Base-by-base conservation (phyloP, 2,113 vertebrate genomes). In the Irena cyanogastra region DNA sequence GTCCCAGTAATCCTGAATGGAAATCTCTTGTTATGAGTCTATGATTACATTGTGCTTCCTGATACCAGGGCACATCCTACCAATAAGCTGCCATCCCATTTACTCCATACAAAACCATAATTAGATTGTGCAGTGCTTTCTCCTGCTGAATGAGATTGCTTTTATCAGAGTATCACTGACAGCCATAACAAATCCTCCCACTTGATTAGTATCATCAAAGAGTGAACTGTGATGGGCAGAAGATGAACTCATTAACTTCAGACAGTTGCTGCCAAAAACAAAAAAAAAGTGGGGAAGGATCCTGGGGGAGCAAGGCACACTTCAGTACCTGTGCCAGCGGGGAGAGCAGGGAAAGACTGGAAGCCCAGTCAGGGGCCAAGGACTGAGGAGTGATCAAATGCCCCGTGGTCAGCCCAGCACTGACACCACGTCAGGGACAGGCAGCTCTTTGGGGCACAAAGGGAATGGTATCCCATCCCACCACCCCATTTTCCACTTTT, bases 241-340 rank as follows among this genome's bases (percentile, higher is more conserved):
- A 80, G 63, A 91, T 17, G 47, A 93, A 49, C 21, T 1, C 3
- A 85, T 52, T 47, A 68, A 35, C 15, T 72, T 76, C 71, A 88
- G 44, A 63, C 2, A 66, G 54, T 17, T 81, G n/a, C 23, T 9
- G 1, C 0, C 0, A 22, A 16, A n/a, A 64, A 80, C 35, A n/a
- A 21, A 33, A 44, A n/a, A 21, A 16, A 19, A 1, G 1, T 12
- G 41, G 11, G 14, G 28, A 74, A 79, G 45, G 52, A 39, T 81
- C 17, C 18, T 3, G 0, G 5, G 20, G 22, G 6, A 39, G 10
- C 8, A 6, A 1, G 47, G 47, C 41, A 70, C 1, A 1, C 6
- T 52, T 41, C 1, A 0, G 23, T 47, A 54, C 7, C n/a, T 77
- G 33, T 42, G 79, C 33, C 44, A 74, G 31, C 35, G 60, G 45